Conservation (phyloP, 2,797 vertebrate species). For the Poeciliopsis presidionis region DNA sequence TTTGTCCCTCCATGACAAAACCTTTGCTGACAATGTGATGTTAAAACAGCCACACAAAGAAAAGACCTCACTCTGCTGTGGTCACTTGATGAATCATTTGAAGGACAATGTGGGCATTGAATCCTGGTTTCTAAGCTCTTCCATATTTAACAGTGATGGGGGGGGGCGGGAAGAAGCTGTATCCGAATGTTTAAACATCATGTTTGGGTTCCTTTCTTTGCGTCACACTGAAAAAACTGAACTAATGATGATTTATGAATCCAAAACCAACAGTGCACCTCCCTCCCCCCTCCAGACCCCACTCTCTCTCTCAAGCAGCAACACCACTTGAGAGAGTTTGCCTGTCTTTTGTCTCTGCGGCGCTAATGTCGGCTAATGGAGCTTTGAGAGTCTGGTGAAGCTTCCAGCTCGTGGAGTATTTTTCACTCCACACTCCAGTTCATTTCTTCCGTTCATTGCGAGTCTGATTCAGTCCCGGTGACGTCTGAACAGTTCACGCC, state of each 20-base stretch:
- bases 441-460: background rate
- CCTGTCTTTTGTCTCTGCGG: background rate
- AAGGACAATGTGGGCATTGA: conserved; percentile 1
- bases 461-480: background rate
- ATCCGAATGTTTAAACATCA: background rate
- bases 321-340: background rate
- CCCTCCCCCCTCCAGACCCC: rapidly evolving
- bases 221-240: background rate
- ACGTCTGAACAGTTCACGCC: background rate
- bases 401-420: background rate
- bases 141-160: background rate
- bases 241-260: background rate
- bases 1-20: conserved; percentile 46
- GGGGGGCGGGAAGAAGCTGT: too few relatives aligned
- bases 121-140: conserved; percentile 2
- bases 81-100: conserved; percentile 10
- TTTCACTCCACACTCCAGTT: background rate
- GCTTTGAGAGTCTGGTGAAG: background rate
- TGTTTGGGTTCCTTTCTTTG: background rate
- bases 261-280: background rate
- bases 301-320: background rate
- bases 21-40: conserved; percentile 44
- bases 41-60: conserved; percentile 41
- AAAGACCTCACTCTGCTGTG: background rate
- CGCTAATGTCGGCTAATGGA: background rate